Base-by-base conservation (phyloP, 2,113 vertebrate species). In the Platysteira castanea region DNA sequence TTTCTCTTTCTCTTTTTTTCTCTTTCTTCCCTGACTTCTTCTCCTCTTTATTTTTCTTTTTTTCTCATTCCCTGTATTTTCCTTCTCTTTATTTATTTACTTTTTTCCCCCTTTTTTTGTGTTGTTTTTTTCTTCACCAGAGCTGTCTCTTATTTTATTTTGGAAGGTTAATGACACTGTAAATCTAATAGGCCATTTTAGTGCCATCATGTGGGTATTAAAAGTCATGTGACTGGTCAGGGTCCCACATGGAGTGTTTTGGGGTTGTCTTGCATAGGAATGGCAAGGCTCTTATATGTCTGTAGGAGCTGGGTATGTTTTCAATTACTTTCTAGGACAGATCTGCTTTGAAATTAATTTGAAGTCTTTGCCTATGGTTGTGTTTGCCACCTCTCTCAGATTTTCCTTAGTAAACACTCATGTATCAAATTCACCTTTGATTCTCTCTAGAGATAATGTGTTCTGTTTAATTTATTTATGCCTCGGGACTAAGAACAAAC, bases 121-220 rank as follows among this genome's bases (percentile, higher is more conserved):
- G 3, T 4, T 1, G 3, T 4, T 10, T 3, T 15, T 4, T 31
- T 49, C 44, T 60, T 11, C 83, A 85, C 89, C 46, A 97, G 86
- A 97, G 91, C 96, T 97, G 97, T 89, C 97, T 97, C 96, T 97
- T 65, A 93, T 97, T 98, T 98, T 97, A 95, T 98, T 98, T 98
- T 97, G 95, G 97, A 97, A 97, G 96, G 97, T 98, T 98, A 98
- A 98, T 98, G 97, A 97, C 97, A 98, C 97, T 98, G 98, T 98
- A 98, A 98, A 98, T 98, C 98, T 98, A 98, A 98, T 98, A 97
- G 98, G 97, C 97, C 97, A 98, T 98, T 98, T 98, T 98, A 98
- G 98, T 98, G 97, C 97, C 97, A 98, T 98, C 97, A 81, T 98
- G 97, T 98, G 98, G 96, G 97, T 98, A 98, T 98, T 98, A 98